phyloP scores from a whole-genome alignment of 1,140 invertebrate genomes.

The Tachypleus tridentatus region DNA sequence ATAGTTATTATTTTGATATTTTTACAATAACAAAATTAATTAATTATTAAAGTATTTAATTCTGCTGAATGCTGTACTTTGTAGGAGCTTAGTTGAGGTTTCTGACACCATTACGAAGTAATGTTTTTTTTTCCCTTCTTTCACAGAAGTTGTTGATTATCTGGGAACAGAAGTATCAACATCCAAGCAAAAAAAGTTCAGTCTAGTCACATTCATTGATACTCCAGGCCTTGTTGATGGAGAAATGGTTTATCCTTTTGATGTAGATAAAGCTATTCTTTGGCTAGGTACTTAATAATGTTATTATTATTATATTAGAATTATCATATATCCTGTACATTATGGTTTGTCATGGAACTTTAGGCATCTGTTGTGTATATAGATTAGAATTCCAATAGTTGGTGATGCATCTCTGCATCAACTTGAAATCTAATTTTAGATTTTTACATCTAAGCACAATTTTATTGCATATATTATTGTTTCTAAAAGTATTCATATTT shows the following conservation, averaged over 20 bases:
- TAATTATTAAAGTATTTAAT: no score
- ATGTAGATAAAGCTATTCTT: constrained; percentile 46
- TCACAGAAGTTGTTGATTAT: constrained; percentile 44
- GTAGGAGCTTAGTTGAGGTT: no score
- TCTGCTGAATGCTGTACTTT: no score
- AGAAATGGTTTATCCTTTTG: constrained; percentile 52
- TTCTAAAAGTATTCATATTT: no score
- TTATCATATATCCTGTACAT: background rate
- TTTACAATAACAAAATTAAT: no score
- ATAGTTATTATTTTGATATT: no score
- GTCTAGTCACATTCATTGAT: constrained; percentile 49
- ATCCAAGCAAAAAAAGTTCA: constrained; percentile 47
- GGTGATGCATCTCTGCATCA: no score
- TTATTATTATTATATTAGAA: background rate
- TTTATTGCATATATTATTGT: no score
- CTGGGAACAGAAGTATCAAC: constrained; percentile 46
- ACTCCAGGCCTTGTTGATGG: constrained; percentile 51
- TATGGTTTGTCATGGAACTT: constrained; percentile 1
- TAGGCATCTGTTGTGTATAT: background rate
- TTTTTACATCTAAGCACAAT: no score
- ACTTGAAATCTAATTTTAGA: no score
- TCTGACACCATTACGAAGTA: no score
- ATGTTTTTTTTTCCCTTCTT: background rate
- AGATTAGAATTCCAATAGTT: background rate
- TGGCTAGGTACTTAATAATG: constrained; percentile 39